Percentiles rank a stretch among this genome's conserved stretches.
These are phyloP conservation scores for Coleophora deauratella DNA, from an alignment of 2,888 invertebrate species.

Conservation along the genomic window DNA sequence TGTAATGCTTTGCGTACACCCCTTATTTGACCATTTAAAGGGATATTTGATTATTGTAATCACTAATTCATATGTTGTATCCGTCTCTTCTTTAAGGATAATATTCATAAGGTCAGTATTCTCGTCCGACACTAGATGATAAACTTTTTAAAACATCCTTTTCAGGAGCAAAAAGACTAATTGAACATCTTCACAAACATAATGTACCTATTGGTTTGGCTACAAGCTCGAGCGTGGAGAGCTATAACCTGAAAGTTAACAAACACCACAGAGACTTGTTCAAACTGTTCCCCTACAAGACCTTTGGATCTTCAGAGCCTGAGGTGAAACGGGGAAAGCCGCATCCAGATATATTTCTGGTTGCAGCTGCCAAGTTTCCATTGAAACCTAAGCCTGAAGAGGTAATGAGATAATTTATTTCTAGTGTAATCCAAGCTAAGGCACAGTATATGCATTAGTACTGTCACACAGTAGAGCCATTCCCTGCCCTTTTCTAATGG, in stretches of 20 bases:
- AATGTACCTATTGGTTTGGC: slow-evolving; percentile 89
- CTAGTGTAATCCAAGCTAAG: neutral
- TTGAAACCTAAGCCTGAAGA: slow-evolving; percentile 75
- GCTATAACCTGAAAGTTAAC: slow-evolving; percentile 80
- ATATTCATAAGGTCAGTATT: too few species aligned
- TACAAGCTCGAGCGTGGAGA: slow-evolving; percentile 85
- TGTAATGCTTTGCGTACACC: too few species aligned
- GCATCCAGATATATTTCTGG: slow-evolving; percentile 88
- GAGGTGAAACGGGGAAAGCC: slow-evolving; percentile 91
- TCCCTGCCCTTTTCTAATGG: too few species aligned
- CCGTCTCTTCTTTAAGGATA: too few species aligned
- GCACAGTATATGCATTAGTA: too few species aligned
- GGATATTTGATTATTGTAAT: too few species aligned
- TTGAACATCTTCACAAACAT: slow-evolving; percentile 81
- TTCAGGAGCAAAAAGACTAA: slow-evolving; percentile 83
- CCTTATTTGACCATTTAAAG: too few species aligned
- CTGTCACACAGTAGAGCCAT: too few species aligned
- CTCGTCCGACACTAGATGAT: too few species aligned
- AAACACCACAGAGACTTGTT: slow-evolving; percentile 80
- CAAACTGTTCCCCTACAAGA: slow-evolving; percentile 79
- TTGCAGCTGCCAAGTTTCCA: slow-evolving; percentile 82
- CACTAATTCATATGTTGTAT: too few species aligned
- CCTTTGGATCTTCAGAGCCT: slow-evolving; percentile 87
- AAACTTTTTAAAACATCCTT: slow-evolving; percentile 12
- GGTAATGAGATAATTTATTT: slow-evolving; percentile 31